Percentiles rank a stretch among this genome's conserved stretches.
Evolutionary conservation across 2,113 vertebrate genomes (phyloP).

Genomic region (Cryptomyrus ogoouensis): DNA sequence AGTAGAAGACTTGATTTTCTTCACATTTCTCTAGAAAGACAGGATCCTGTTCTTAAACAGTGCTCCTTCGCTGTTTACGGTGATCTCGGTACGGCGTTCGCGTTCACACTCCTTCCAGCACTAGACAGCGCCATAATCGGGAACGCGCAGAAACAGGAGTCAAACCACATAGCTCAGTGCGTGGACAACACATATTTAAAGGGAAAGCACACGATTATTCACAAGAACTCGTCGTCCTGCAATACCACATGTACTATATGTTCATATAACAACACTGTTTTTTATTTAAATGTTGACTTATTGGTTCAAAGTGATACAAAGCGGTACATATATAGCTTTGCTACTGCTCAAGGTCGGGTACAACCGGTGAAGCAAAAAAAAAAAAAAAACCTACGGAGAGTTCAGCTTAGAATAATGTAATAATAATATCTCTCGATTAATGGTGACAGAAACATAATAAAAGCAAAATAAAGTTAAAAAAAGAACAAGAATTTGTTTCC

Average conservation of each 20-base stretch:
- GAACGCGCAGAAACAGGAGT: background rate
- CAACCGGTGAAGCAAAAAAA: background rate
- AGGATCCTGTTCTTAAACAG: background rate
- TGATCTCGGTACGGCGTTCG: background rate
- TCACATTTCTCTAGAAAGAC: background rate
- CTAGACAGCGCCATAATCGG: slow-evolving; percentile 13
- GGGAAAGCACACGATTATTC: slow-evolving; percentile 1
- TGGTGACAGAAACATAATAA: background rate
- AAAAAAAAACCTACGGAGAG: background rate
- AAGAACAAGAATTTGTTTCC: background rate
- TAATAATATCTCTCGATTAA: background rate
- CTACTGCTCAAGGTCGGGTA: background rate
- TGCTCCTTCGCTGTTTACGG: background rate
- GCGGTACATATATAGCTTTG: background rate
- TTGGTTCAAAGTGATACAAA: background rate
- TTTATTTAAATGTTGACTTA: background rate
- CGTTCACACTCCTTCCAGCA: background rate
- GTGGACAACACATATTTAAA: background rate
- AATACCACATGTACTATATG: background rate
- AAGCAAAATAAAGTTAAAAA: background rate
- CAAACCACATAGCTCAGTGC: background rate
- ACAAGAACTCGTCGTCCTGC: background rate
- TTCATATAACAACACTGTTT: background rate
- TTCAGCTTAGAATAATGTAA: background rate
- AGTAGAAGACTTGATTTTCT: background rate